Evolutionary conservation across 2,113 vertebrate genomes (phyloP), one percentile per base, ranked within the genome.

Genomic region (Chrysemys picta): DNA sequence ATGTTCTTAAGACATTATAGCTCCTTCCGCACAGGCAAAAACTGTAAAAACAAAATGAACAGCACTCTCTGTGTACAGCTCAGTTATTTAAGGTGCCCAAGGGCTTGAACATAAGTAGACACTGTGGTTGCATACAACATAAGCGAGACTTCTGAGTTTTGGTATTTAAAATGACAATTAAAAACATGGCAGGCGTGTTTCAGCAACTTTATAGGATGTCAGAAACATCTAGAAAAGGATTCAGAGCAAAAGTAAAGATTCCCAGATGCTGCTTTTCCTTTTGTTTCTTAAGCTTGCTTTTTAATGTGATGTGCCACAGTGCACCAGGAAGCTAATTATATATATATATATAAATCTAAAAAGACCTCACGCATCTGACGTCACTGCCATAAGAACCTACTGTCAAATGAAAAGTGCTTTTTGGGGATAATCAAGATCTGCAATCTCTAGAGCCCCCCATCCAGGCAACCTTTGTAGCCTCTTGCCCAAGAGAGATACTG

Each of bases 61-160:
- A 98, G 93, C 92, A 95, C 98, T 98, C 97, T 97, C 92, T 98
- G 96, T 98, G 97, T 98, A 97, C 96, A 94, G 93, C 88, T 82
- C 96, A 98, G 97, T 96, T 98, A 96, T 98, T 98, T 98, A 97
- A 98, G 98, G 95, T 62, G 97, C 98, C 97, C 97, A 93, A 65
- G 97, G 97, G 98, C 96, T 98, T 98, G 97, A 97, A 98, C 96
- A 98, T 96, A 98, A 97, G 96, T 97, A 98, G 97, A 97, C 91
- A 80, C 96, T 69, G 94, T 94, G 94, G 96, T 98, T 91, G 4
- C 87, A 59, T 84, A 87, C 95, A 96, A 92, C 95, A 75, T 92
- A 94, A 95, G 94, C 76, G 94, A 95, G 96, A 95, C 97, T 98
- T 97, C 97, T 97, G 97, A 95, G 89, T 78, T 96, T 93, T 97